These are phyloP conservation scores for Thelaira solivaga DNA, from an alignment of 2,888 invertebrate species.

Conservation along the genomic window DNA sequence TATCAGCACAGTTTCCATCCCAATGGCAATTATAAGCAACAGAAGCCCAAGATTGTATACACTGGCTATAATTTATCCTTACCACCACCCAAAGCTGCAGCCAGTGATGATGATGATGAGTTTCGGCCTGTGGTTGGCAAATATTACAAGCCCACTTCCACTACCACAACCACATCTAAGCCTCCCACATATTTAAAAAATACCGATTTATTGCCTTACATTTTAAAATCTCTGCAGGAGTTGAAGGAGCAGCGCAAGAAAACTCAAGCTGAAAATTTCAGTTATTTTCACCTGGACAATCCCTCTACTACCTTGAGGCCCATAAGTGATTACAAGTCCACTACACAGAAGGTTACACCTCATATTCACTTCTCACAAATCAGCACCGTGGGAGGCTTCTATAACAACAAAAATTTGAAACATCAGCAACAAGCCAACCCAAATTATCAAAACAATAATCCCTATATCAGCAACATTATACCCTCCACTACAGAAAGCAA, in stretches of 20 bases:
- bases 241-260: slow-evolving; percentile 73
- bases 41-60: slow-evolving; percentile 69
- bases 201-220: slow-evolving; percentile 70
- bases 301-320: slow-evolving; percentile 64
- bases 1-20: slow-evolving; percentile 32
- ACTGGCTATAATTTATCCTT: slow-evolving; percentile 71
- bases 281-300: slow-evolving; percentile 76
- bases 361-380: slow-evolving; percentile 80
- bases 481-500: slow-evolving; percentile 73
- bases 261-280: slow-evolving; percentile 73
- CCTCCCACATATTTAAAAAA: slow-evolving; percentile 65
- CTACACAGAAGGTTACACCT: slow-evolving; percentile 74
- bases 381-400: slow-evolving; percentile 80
- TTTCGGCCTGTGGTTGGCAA: slow-evolving; percentile 70
- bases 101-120: slow-evolving; percentile 68
- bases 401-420: slow-evolving; percentile 75
- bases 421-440: slow-evolving; percentile 40
- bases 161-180: slow-evolving; percentile 58
- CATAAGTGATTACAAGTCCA: slow-evolving; percentile 58
- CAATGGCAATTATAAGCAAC: slow-evolving; percentile 31
- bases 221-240: slow-evolving; percentile 72
- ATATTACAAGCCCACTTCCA: slow-evolving; percentile 62
- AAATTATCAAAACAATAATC: slow-evolving; percentile 39
- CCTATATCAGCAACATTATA: slow-evolving; percentile 50
- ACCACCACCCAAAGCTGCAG: slow-evolving; percentile 66